Evolutionary conservation across 2,113 vertebrate genomes (phyloP).

Genomic region (Spea bombifrons): DNA sequence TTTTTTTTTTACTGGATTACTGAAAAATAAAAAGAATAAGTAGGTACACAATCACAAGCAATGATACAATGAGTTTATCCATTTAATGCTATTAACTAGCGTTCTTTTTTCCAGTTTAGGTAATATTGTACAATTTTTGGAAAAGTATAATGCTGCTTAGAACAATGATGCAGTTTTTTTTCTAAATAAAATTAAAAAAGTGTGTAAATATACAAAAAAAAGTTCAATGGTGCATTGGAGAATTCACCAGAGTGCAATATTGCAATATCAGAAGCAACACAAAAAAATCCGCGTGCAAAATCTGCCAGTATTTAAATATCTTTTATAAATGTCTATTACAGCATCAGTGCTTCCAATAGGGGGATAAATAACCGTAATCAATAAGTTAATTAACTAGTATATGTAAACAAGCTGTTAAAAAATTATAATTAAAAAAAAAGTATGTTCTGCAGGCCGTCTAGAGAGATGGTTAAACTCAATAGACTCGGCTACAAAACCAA

Average conservation of each 20-base stretch:
- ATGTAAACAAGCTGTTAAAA: slow-evolving; percentile 6
- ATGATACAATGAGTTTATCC: too few relatives aligned
- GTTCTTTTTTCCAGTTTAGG: slow-evolving; percentile 10
- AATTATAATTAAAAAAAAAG: background rate
- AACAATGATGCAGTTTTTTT: too few relatives aligned
- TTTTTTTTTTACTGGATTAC: too few relatives aligned
- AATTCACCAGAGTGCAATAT: slow-evolving; percentile 34
- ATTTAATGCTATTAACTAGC: too few relatives aligned
- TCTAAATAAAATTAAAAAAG: background rate
- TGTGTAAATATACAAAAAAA: background rate
- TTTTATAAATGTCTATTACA: slow-evolving; percentile 21
- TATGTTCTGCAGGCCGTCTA: slow-evolving; percentile 1
- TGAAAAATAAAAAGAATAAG: too few relatives aligned
- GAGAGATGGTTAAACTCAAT: background rate
- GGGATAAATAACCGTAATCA: slow-evolving; percentile 38
- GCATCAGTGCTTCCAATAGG: slow-evolving; percentile 17
- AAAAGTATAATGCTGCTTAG: slow-evolving; percentile 24
- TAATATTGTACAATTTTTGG: slow-evolving; percentile 5
- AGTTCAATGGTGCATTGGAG: slow-evolving; percentile 9
- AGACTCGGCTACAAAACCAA: background rate
- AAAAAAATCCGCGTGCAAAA: slow-evolving; percentile 29
- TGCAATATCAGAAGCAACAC: slow-evolving; percentile 16
- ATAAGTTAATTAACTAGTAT: slow-evolving; percentile 33
- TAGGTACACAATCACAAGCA: too few relatives aligned
- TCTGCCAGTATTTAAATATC: slow-evolving; percentile 32